Evolutionary conservation across 2,113 vertebrate species (phyloP), one percentile per base, ranked within the genome.

Genomic region (Cairina moschata): DNA sequence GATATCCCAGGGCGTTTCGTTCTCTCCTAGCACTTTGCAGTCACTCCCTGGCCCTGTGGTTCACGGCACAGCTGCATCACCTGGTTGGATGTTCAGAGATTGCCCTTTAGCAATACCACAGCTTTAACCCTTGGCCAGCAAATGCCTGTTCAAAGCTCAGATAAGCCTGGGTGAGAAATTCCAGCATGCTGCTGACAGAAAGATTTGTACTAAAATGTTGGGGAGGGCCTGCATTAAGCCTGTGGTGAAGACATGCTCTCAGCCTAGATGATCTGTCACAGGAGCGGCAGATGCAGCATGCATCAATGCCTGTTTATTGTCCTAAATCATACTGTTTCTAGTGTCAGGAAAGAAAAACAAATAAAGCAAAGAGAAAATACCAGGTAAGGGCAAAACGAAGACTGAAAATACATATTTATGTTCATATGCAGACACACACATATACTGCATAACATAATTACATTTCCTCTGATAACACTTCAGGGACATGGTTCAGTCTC

Each of bases 1-100:
- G 55, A 69, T 90, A 44, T 42, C 13, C 42, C 2, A 2, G 29
- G 0, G 0, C 38, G 15, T 42, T 65, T 42, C 18, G n/a, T 66
- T 60, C 44, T 78, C 23, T 74, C 1, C n/a, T 52, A 78, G 60
- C 18, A 50, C 52, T 75, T 59, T 46, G 31, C 38, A 83, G 76
- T 22, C 29, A 22, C 68, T 83, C 21, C 23, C 68, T 71, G 21
- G 1, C 3, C 3, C 2, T 1, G 62, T 23, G 20, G 32, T 29
- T 11, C 32, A 16, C 0, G 0, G 44, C 58, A 60, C 1, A 0
- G 20, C 63, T 46, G 11, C 17, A 9, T 58, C 18, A 18, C 16
- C 0, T 1, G 17, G 5, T 17, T 1, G 0, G 40, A 31, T 2
- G 3, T 50, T 65, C 58, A 72, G 54, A 56, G 31, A 20, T 4